These are phyloP conservation scores for Myotis myotis DNA, from an alignment of 2,797 vertebrate genomes.

Conservation along the genomic window DNA sequence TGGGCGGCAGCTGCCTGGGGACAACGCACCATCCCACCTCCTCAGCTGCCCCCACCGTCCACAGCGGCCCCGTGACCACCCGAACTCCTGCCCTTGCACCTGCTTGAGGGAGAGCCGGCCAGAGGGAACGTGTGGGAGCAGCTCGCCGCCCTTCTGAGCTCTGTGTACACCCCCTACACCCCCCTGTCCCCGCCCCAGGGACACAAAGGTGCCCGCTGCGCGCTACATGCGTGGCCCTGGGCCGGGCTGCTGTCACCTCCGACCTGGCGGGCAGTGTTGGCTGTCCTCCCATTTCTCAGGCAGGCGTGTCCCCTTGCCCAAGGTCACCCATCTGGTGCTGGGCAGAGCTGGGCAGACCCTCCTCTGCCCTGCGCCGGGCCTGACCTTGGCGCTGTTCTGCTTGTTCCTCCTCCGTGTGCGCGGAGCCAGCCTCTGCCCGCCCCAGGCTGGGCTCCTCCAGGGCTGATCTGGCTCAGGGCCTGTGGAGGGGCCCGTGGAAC, in stretches of 20 bases:
- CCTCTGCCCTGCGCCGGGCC: background rate
- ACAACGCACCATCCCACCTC: background rate
- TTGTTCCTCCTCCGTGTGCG: background rate
- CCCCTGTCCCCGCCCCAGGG: too few species aligned
- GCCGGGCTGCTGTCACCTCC: background rate
- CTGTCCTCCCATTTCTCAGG: background rate
- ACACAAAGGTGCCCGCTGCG: accelerated
- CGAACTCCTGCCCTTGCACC: too few species aligned
- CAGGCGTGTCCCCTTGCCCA: background rate
- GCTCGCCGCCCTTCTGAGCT: background rate
- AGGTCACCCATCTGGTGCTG: background rate
- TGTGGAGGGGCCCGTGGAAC: background rate
- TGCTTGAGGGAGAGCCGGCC: background rate
- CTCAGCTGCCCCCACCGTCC: background rate
- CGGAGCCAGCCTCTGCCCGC: accelerated
- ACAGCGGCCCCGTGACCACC: background rate
- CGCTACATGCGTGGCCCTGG: accelerated
- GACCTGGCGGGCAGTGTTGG: background rate
- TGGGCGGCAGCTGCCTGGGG: background rate
- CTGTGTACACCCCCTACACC: background rate
- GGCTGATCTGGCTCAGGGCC: background rate
- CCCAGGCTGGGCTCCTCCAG: background rate
- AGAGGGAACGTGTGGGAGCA: background rate
- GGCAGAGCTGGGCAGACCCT: background rate
- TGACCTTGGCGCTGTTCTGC: background rate